Evolutionary conservation across 2,113 vertebrate species (phyloP).

Genomic region (Myanophis thanlyinensis): DNA sequence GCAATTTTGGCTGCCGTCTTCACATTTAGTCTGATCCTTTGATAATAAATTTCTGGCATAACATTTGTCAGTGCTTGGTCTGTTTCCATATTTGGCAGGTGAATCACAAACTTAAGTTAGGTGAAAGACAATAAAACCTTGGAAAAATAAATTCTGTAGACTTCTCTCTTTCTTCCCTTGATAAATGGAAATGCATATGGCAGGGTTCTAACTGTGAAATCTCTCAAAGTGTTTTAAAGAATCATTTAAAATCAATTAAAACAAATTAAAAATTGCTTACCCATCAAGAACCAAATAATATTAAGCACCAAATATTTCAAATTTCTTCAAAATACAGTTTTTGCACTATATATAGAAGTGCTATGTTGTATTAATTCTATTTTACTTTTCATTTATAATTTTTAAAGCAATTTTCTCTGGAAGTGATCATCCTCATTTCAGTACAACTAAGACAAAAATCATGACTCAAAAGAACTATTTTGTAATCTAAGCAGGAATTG

Average conservation of each 20-base stretch:
- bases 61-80: not conserved
- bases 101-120: not conserved
- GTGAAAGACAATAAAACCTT: not conserved
- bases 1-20: not conserved
- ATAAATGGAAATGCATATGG: not conserved
- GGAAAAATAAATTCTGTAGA: not conserved
- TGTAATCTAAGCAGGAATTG: not conserved
- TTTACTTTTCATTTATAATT: not conserved
- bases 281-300: not conserved
- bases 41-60: not conserved
- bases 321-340: not conserved
- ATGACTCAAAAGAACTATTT: not conserved
- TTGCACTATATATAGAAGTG: not conserved
- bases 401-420: slow-evolving; percentile 11
- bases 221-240: not conserved
- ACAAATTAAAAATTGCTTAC: not conserved
- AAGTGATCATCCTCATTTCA: slow-evolving; percentile 4
- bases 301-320: not conserved
- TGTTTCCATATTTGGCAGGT: not conserved
- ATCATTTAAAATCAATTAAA: not conserved
- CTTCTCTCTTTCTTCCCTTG: not conserved
- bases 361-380: not conserved
- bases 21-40: not conserved
- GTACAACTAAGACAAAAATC: not conserved
- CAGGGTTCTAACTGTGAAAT: not conserved